Conservation (phyloP, 2,113 vertebrate species). For the Tursiops truncatus region DNA sequence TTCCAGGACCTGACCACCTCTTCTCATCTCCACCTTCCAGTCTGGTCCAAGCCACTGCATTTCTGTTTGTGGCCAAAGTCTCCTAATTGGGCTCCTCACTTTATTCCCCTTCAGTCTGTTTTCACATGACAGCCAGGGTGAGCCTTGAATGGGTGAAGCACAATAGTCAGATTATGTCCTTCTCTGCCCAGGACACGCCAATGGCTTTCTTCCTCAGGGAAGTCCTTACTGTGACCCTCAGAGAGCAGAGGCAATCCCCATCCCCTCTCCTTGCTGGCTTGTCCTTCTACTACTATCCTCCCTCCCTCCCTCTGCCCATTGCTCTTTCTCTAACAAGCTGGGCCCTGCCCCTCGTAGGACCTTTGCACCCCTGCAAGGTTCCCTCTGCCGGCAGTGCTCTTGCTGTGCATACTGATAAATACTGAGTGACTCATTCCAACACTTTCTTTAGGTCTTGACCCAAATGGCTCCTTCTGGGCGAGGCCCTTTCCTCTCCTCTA, state of each 20-base stretch:
- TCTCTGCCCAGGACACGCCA: background rate
- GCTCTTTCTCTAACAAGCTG: background rate
- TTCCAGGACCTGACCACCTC: background rate
- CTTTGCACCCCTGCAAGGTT: background rate
- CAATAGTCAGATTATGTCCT: background rate
- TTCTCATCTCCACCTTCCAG: background rate
- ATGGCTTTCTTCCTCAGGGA: background rate
- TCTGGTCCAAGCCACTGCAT: background rate
- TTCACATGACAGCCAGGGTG: background rate
- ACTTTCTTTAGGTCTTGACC: background rate
- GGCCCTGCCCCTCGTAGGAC: no score
- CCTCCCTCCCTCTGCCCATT: background rate
- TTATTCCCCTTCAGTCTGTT: background rate
- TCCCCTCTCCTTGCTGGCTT: rapidly evolving
- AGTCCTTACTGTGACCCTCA: background rate
- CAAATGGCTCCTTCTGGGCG: background rate
- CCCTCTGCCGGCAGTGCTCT: background rate
- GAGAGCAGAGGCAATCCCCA: background rate
- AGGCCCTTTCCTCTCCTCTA: background rate
- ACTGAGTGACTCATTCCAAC: background rate
- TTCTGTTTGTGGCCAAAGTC: background rate
- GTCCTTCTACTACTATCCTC: no score
- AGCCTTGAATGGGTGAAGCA: background rate
- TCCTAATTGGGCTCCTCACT: background rate
- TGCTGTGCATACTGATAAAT: background rate